Evolutionary conservation across 2,113 vertebrate genomes (phyloP).

Genomic region (rabbit (Oryctolagus cuniculus)): mOryCun1.1 NC_091432.1:85896001-85896500

Average conservation of each 20-base stretch:
- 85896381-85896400: not conserved
- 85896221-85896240: not conserved
- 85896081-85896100: not conserved
- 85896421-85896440: not conserved
- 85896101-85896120: not conserved
- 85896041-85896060: not conserved
- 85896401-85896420: not conserved
- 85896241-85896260: not conserved
- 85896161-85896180: not conserved
- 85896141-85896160: not conserved
- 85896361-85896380: slow-evolving; percentile 38
- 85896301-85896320: slow-evolving; percentile 29
- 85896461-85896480: not conserved
- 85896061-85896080: not conserved
- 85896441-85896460: not conserved
- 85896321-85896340: slow-evolving; percentile 19
- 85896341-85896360: not conserved
- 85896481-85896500: not conserved
- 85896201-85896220: not conserved
- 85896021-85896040: not conserved
- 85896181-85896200: not conserved
- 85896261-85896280: not conserved
- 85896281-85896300: not conserved
- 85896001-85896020: not conserved
- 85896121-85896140: not conserved